phyloP scores from a whole-genome alignment of 1,140 invertebrate genomes.

The Pectinophora gossypiella region DNA sequence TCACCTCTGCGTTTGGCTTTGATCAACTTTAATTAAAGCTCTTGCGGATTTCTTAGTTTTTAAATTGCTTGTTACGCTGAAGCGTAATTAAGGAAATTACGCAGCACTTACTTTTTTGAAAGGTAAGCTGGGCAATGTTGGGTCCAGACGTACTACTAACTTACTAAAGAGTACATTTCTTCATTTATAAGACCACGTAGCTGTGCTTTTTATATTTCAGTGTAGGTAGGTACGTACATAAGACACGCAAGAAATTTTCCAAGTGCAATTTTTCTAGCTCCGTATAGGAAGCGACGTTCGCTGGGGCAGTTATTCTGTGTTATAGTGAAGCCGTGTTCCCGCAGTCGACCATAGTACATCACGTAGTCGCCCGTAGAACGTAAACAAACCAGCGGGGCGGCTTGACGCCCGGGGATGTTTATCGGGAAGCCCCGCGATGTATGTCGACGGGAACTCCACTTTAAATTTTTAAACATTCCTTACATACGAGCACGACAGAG shows the following conservation, averaged over 20 bases:
- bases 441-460: conserved; percentile 37
- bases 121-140: too few species aligned
- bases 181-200: too few species aligned
- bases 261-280: too few species aligned
- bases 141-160: too few species aligned
- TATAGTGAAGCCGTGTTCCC: conserved; percentile 6
- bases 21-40: conserved; percentile 46
- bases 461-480: conserved; percentile 47
- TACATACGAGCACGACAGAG: not conserved
- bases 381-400: conserved; percentile 34
- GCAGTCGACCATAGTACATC: conserved; percentile 23
- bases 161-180: too few species aligned
- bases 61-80: conserved; percentile 35
- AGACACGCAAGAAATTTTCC: too few species aligned
- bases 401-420: conserved; percentile 46
- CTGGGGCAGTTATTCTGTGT: too few species aligned
- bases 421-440: conserved; percentile 36
- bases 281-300: too few species aligned
- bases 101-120: conserved; percentile 12
- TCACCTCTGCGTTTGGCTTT: conserved; percentile 16
- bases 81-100: conserved; percentile 32
- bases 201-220: too few species aligned
- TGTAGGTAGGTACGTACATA: too few species aligned
- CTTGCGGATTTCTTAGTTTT: conserved; percentile 36
- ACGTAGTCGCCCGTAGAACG: conserved; percentile 23